These are phyloP conservation scores for Chymomyza procnemis DNA, from an alignment of 2,888 invertebrate genomes.

Conservation along the genomic window DNA sequence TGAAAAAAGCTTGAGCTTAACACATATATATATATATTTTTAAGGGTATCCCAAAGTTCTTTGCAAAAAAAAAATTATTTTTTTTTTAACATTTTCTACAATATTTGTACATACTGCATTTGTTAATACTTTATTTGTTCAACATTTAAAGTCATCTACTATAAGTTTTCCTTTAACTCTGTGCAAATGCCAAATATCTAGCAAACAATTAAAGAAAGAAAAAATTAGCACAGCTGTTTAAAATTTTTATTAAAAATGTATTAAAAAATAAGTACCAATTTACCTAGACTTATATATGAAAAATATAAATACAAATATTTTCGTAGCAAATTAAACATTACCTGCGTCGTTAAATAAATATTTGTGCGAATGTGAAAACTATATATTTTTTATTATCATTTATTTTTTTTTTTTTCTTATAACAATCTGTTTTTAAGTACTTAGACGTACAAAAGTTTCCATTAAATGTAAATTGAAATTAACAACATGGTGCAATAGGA, in stretches of 20 bases:
- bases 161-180: constrained; percentile 7
- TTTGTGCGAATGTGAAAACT: constrained; percentile 5
- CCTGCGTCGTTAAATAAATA: constrained; percentile 8
- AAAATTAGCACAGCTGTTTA: constrained; percentile 61
- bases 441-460: constrained; percentile 30
- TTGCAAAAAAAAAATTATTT: too few relatives aligned
- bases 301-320: constrained; percentile 60
- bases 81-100: neutral
- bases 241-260: constrained; percentile 34
- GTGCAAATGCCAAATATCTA: constrained; percentile 44
- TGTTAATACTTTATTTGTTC: constrained; percentile 36
- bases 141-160: constrained; percentile 11
- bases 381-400: neutral
- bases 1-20: too few relatives aligned
- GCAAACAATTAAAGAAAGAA: constrained; percentile 28
- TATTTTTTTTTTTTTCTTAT: constrained; percentile 6
- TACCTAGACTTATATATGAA: constrained; percentile 36
- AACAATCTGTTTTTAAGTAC: neutral
- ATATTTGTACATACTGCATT: constrained; percentile 29
- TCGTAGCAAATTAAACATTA: constrained; percentile 58
- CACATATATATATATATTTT: too few relatives aligned
- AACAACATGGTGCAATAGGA: constrained; percentile 57
- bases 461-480: constrained; percentile 54
- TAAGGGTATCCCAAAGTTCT: too few relatives aligned
- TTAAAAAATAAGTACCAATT: constrained; percentile 21